Conservation (phyloP, 2,113 vertebrate species). For the Dasyornis broadbenti region DNA sequence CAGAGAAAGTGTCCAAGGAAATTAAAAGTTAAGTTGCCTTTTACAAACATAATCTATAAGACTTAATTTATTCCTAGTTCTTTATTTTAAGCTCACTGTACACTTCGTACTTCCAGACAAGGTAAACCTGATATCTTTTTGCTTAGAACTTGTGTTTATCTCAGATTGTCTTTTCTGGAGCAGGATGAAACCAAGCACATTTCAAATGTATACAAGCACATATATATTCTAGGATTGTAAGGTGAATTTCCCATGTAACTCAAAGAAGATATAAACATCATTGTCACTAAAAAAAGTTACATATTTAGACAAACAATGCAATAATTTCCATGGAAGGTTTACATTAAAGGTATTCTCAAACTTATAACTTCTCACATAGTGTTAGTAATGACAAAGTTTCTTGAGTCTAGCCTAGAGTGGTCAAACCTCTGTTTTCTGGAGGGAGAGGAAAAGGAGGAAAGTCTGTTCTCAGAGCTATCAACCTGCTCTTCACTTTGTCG, state of each 20-base stretch:
- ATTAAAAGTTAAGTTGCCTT: not conserved
- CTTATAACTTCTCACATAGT: not conserved
- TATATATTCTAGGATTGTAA: not conserved
- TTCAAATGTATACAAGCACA: not conserved
- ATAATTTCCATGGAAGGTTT: not conserved
- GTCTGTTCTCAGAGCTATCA: not conserved
- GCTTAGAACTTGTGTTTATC: not conserved
- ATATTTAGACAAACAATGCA: not conserved
- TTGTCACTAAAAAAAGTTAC: not conserved
- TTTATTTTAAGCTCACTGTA: not conserved
- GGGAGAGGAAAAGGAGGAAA: not conserved
- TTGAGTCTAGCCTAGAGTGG: not conserved
- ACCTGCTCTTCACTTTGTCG: not conserved
- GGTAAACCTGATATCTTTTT: not conserved
- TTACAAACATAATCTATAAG: not conserved
- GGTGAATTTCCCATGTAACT: not conserved
- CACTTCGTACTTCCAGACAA: not conserved
- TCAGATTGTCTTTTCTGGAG: not conserved
- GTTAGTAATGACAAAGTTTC: not conserved
- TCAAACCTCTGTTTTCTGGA: not conserved
- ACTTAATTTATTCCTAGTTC: not conserved
- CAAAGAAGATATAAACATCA: not conserved
- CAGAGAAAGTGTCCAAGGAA: not conserved
- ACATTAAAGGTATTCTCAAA: not conserved
- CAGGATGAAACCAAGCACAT: not conserved